Base-by-base conservation (phyloP, 2,888 invertebrate species). In the Encarsia formosa region DNA sequence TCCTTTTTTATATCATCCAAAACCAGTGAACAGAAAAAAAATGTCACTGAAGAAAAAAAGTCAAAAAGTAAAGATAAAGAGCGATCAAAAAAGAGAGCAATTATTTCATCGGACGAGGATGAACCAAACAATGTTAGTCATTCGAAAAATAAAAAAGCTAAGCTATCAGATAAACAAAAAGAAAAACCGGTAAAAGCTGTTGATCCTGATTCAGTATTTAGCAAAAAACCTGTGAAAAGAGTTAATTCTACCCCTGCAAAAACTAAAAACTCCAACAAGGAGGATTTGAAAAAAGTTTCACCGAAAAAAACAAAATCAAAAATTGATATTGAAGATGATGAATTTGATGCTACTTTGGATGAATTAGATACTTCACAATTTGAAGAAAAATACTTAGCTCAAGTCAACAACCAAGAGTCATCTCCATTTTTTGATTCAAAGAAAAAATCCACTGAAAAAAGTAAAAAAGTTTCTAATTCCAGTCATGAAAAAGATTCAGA, bases 271-370 rank as follows among this genome's bases (percentile, higher is more conserved):
- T 59, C 2, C 35, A 9, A 16, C 6, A 34, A 9, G 42, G 16
- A 20, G 52, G 11, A 41, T 31, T 9, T 11, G 13, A 46, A 32
- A 6, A 32, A 39, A 50, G 16, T 9, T 13, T 5, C 26, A 31
- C 9, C 32, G 16, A 31, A 22, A 34, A 57, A 53, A 16, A 18
- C 62, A 22, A 73, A 76, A 57, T 61, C 75, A 18, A 77, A 82
- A 23, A 78, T 82, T 61, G 85, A 85, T 67, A 79, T 81, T 63
- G 81, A 62, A n/a, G 65, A 87, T 75, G 82, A 84, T 24, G 83
- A 85, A 50, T 89, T 91, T 73, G 84, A 84, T 63, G 78, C 81
- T 61, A 85, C 85, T 16, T 73, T 88, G 15, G 66, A 81, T 56
- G 81, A 84, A 66, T 70, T 88, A 52, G 87, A 88, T 41, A 61